A percentile compares a stretch with the other conserved stretches of the same genome.
phyloP scores from a whole-genome alignment of 2,113 vertebrate genomes.

The Leptodactylus fuscus region DNA sequence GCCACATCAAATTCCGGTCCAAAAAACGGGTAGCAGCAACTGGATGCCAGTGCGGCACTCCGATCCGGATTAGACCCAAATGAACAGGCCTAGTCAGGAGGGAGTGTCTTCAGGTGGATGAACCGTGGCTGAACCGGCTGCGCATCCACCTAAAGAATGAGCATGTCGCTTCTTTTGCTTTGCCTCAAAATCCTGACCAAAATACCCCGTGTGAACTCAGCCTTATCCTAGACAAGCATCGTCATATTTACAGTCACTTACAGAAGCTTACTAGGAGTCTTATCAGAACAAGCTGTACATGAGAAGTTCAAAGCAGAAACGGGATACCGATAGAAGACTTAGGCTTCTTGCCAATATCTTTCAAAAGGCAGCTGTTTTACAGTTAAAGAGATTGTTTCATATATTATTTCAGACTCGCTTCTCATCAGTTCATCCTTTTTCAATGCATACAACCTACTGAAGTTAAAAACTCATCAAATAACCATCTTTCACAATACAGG shows the following conservation, averaged over 20 bases:
- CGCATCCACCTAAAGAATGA: too few relatives aligned
- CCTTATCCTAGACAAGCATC: too few relatives aligned
- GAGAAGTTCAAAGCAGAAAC: slow-evolving; percentile 17
- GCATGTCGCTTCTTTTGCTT: too few relatives aligned
- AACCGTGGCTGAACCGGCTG: too few relatives aligned
- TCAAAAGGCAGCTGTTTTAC: slow-evolving; percentile 55
- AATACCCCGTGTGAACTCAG: too few relatives aligned
- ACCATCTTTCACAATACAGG: slow-evolving; percentile 10
- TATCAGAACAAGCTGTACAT: slow-evolving; percentile 38
- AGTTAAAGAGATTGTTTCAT: slow-evolving; percentile 32
- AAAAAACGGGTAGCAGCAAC: too few relatives aligned
- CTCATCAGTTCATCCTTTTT: slow-evolving; percentile 35
- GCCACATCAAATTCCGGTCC: too few relatives aligned
- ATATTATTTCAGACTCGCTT: slow-evolving; percentile 34
- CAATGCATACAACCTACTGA: neutral
- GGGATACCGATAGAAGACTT: slow-evolving; percentile 17
- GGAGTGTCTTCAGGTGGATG: too few relatives aligned
- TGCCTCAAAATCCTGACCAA: too few relatives aligned
- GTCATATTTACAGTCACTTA: neutral
- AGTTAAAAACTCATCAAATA: slow-evolving; percentile 19
- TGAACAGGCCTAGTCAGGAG: too few relatives aligned
- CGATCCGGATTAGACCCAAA: too few relatives aligned
- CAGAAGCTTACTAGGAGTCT: slow-evolving; percentile 31
- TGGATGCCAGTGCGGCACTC: too few relatives aligned
- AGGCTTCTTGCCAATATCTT: slow-evolving; percentile 40